These are phyloP conservation scores for Paracanthobrama guichenoti DNA, from an alignment of 2,113 vertebrate species.

Conservation along the genomic window DNA sequence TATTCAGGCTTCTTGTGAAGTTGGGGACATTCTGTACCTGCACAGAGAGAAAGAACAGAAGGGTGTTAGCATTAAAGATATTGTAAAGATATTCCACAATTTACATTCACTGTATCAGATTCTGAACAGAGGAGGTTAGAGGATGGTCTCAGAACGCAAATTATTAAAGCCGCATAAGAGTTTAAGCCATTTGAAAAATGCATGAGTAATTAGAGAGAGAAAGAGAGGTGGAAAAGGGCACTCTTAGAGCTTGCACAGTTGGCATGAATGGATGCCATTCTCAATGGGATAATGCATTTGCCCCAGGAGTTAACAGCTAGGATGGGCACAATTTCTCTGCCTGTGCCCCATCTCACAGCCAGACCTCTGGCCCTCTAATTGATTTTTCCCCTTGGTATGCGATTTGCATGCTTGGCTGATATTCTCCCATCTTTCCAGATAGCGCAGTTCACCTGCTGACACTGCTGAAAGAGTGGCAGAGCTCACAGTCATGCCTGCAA, in stretches of 20 bases:
- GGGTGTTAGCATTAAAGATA: slow-evolving; percentile 5
- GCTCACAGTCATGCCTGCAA: slow-evolving; percentile 37
- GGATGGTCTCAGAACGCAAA: slow-evolving; percentile 33
- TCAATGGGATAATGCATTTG: slow-evolving; percentile 60
- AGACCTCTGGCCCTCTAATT: slow-evolving; percentile 70
- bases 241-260: slow-evolving; percentile 43
- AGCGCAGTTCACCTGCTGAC: slow-evolving; percentile 75
- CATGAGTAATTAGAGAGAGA: slow-evolving; percentile 48
- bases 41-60: slow-evolving; percentile 28
- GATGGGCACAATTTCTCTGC: slow-evolving; percentile 65
- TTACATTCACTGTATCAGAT: neutral
- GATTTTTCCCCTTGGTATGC: slow-evolving; percentile 71
- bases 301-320: slow-evolving; percentile 68
- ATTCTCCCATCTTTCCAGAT: slow-evolving; percentile 68
- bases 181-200: slow-evolving; percentile 37
- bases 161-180: slow-evolving; percentile 38
- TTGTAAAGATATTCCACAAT: neutral
- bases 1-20: slow-evolving; percentile 73
- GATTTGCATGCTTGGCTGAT: slow-evolving; percentile 75
- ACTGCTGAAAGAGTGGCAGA: slow-evolving; percentile 65
- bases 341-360: slow-evolving; percentile 60
- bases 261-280: slow-evolving; percentile 49
- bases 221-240: slow-evolving; percentile 26
- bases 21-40: slow-evolving; percentile 65
- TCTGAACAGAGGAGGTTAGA: neutral